A percentile compares a stretch with the other conserved stretches of the same genome.
These are phyloP conservation scores for Agrenia bidenticulata DNA, from an alignment of 2,888 invertebrate species.

Conservation along the genomic window DNA sequence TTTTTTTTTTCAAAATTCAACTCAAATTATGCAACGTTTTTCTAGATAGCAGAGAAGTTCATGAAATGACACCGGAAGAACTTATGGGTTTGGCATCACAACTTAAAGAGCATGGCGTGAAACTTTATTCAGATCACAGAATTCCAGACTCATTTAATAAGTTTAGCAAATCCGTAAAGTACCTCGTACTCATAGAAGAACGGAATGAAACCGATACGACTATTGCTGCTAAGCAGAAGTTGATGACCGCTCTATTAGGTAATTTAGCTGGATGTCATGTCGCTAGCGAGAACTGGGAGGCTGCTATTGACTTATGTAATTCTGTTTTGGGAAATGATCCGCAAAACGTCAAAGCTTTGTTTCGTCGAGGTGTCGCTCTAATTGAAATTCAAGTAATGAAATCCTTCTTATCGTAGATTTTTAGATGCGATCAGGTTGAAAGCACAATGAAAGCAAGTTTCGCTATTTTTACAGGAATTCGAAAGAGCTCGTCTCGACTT, in stretches of 20 bases:
- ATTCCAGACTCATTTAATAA: conserved; percentile 69
- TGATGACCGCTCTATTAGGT: conserved; percentile 71
- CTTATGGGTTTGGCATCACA: conserved; percentile 29
- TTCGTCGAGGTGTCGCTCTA: conserved; percentile 60
- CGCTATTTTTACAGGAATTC: conserved; percentile 49
- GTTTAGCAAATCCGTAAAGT: conserved; percentile 73
- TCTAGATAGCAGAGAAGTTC: not conserved
- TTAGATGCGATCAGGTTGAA: too few relatives aligned
- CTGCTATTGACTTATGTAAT: conserved; percentile 66
- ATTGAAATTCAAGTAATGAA: conserved; percentile 54
- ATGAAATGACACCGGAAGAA: conserved; percentile 18
- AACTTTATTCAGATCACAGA: conserved; percentile 66
- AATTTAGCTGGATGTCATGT: conserved; percentile 82
- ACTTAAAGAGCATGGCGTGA: conserved; percentile 58
- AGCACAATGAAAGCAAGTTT: too few relatives aligned
- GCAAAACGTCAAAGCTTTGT: conserved; percentile 60
- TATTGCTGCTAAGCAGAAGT: conserved; percentile 60
- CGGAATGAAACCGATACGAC: conserved; percentile 61
- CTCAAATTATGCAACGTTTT: not conserved
- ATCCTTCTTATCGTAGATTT: conserved; percentile 1
- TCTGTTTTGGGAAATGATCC: conserved; percentile 58
- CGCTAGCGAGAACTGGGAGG: conserved; percentile 66
- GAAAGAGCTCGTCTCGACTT: conserved; percentile 59
- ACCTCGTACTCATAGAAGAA: conserved; percentile 61
- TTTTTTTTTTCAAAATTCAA: not conserved